These are phyloP conservation scores for cat (Felis catus) DNA, from an alignment of 2,113 vertebrate genomes.

Conservation along the genomic window F.catus_Fca126_mat1.0 CM031415.1:125684501-125685000, in stretches of 20 bases:
- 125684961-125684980: slow-evolving; percentile 17
- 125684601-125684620: not conserved
- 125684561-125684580: slow-evolving; percentile 30
- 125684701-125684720: not conserved
- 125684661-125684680: not conserved
- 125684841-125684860: not conserved
- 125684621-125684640: not conserved
- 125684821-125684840: not conserved
- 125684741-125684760: not conserved
- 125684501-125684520: not conserved
- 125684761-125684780: not conserved
- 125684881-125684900: not conserved
- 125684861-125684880: not conserved
- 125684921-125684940: slow-evolving; percentile 50
- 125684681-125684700: not conserved
- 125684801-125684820: not conserved
- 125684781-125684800: not conserved
- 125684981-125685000: slow-evolving; percentile 51
- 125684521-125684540: not conserved
- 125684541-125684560: not conserved
- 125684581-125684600: not conserved
- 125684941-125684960: slow-evolving; percentile 18
- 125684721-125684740: not conserved
- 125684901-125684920: not conserved
- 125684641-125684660: not conserved